Evolutionary conservation across 2,113 vertebrate genomes (phyloP).

Genomic region (Columbina picui): DNA sequence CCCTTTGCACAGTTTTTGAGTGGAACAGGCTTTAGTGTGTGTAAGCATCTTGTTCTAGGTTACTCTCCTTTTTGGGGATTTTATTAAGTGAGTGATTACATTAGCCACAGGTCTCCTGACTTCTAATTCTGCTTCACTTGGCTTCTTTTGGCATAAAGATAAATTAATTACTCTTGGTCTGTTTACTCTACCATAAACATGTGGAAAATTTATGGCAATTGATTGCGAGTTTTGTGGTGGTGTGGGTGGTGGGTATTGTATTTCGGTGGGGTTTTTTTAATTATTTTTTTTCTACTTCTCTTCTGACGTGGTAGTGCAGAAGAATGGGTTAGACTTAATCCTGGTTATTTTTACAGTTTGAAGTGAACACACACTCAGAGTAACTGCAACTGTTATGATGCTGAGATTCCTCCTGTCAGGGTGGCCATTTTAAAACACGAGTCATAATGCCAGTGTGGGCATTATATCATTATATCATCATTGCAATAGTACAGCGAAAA

Average conservation of each 20-base stretch:
- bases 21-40: neutral
- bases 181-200: neutral
- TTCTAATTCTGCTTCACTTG: neutral
- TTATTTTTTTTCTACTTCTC: neutral
- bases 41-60: neutral
- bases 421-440: neutral
- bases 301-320: neutral
- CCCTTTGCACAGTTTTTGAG: neutral
- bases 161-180: neutral
- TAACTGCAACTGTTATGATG: neutral
- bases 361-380: neutral
- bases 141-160: neutral
- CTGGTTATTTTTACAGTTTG: neutral
- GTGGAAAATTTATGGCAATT: neutral
- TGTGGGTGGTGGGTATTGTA: too few species aligned
- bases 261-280: too few species aligned
- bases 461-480: neutral
- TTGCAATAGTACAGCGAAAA: neutral
- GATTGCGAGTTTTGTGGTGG: neutral
- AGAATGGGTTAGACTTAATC: neutral
- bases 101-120: neutral
- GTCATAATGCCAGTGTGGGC: neutral
- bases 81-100: neutral
- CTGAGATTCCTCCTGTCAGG: neutral
- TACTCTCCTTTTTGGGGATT: neutral